These are phyloP conservation scores for Schizothorax lantsangensis DNA, from an alignment of 2,797 vertebrate genomes.

Conservation along the genomic window DNA sequence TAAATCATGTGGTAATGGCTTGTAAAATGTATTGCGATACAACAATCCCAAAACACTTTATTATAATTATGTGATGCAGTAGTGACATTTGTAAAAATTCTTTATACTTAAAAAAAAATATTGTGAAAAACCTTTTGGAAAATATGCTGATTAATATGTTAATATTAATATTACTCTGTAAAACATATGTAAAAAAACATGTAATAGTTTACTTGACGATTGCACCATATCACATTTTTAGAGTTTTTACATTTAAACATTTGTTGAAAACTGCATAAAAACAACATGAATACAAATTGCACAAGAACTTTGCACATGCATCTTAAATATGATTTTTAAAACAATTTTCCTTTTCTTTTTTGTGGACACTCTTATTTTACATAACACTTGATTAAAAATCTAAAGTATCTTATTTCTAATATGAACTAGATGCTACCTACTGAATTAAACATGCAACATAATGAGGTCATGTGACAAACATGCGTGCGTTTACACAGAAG, in stretches of 20 bases:
- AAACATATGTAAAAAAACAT: neutral
- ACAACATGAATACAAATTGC: neutral
- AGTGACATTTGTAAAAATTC: too few relatives aligned
- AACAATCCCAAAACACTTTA: too few relatives aligned
- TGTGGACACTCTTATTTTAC: neutral
- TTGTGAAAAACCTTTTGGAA: too few relatives aligned
- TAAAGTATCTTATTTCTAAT: neutral
- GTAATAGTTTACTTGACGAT: neutral
- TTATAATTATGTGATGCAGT: too few relatives aligned
- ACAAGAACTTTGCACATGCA: neutral
- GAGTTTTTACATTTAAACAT: neutral
- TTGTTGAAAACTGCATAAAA: neutral
- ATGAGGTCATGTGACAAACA: neutral
- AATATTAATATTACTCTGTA: too few relatives aligned
- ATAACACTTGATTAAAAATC: neutral
- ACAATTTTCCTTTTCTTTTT: neutral
- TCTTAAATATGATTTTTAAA: neutral
- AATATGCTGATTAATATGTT: too few relatives aligned
- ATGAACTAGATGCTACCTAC: neutral
- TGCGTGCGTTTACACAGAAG: too few relatives aligned
- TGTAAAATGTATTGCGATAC: too few relatives aligned
- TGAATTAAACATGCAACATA: neutral
- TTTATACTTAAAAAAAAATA: too few relatives aligned
- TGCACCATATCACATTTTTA: neutral
- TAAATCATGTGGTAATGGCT: too few relatives aligned